Evolutionary conservation across 2,113 vertebrate genomes (phyloP).

Genomic region (Mobula birostris): DNA sequence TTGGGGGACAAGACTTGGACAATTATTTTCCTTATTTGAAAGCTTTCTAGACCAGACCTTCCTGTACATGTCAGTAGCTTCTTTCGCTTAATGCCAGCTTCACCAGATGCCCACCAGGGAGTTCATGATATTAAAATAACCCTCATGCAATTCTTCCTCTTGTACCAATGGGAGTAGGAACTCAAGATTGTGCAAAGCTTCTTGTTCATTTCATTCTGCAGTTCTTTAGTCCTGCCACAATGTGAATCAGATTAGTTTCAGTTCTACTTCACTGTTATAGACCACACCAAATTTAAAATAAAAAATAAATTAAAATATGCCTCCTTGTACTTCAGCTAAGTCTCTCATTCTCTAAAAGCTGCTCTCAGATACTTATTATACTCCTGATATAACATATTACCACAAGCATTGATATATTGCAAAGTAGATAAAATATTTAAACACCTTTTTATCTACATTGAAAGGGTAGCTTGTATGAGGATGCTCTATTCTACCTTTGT

Average conservation of each 20-base stretch:
- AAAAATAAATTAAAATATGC: not conserved
- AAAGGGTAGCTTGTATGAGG: not conserved
- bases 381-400: not conserved
- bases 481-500: not conserved
- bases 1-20: too few species aligned
- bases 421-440: constrained; percentile 24
- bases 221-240: not conserved
- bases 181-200: not conserved
- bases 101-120: not conserved
- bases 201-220: not conserved
- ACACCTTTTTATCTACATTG: not conserved
- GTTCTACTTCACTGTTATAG: not conserved
- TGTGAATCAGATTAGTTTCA: not conserved
- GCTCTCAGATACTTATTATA: not conserved
- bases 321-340: not conserved
- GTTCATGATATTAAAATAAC: not conserved
- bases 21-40: not conserved
- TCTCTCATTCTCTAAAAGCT: not conserved
- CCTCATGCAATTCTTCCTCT: not conserved
- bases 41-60: not conserved
- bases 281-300: not conserved
- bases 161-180: not conserved
- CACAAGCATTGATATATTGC: not conserved
- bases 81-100: not conserved
- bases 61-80: not conserved